phyloP scores from a whole-genome alignment of 2,888 invertebrate species.

The Congeria kusceri region DNA sequence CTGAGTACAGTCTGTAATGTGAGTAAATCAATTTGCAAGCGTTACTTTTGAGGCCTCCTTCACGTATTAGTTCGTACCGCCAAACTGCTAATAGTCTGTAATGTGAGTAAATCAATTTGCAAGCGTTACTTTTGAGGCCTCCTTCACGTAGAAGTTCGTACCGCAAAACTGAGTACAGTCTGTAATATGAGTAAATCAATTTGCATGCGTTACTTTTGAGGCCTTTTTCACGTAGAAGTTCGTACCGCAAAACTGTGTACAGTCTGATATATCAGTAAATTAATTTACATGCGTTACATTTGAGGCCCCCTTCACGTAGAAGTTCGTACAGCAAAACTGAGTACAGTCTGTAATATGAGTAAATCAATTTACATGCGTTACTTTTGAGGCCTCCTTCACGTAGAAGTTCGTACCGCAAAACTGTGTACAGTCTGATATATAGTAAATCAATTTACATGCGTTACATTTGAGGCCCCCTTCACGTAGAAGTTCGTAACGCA shows the following conservation, averaged over 20 bases:
- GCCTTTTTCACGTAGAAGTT: constrained; percentile 75
- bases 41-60: constrained; percentile 55
- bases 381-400: constrained; percentile 64
- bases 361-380: too few relatives aligned
- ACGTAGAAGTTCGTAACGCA: constrained; percentile 76
- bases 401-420: constrained; percentile 73
- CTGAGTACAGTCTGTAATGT: constrained; percentile 73
- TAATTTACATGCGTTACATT: too few relatives aligned
- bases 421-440: constrained; percentile 59
- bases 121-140: constrained; percentile 50
- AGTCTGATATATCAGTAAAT: neutral
- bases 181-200: constrained; percentile 18
- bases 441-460: too few relatives aligned
- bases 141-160: constrained; percentile 74
- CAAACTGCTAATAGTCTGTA: constrained; percentile 77
- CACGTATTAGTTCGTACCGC: constrained; percentile 76
- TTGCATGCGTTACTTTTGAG: neutral
- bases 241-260: constrained; percentile 70
- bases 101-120: too few relatives aligned
- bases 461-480: constrained; percentile 52
- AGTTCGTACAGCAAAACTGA: constrained; percentile 71
- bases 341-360: constrained; percentile 35
- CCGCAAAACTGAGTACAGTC: constrained; percentile 78
- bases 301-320: constrained; percentile 71
- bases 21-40: too few relatives aligned